Evolutionary conservation across 2,888 invertebrate genomes (phyloP), one percentile per base, ranked within the genome.

Genomic region (Mythimna albipuncta): DNA sequence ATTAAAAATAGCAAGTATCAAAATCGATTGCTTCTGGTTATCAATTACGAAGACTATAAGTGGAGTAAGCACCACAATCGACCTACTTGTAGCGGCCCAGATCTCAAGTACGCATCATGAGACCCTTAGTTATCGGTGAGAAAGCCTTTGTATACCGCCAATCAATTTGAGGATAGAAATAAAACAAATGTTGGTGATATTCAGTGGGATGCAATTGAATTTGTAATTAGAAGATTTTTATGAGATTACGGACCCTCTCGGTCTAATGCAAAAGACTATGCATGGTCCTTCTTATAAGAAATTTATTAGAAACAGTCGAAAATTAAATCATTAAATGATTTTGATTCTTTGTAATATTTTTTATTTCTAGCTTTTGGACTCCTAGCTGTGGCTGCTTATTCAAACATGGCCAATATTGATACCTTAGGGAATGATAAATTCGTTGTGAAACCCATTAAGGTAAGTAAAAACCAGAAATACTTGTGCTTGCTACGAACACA

Each of bases 11-110:
- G n/a, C 82, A 89, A 93, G 85, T 88, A 93, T 92, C 93, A 93
- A 93, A 83, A 91, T 61, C 5, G 38, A 57, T 79, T 50, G 26
- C 13, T 55, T 52, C 70, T 54, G 62, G 69, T 85, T 80, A 52
- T 75, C 89, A 92, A 93, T 93, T 92, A 91, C 86, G 73, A 81
- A 88, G 86, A 89, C 88, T 94, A 94, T 95, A 95, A 94, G 92
- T 92, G 90, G 86, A 82, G 82, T 82, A 87, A 87, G 84, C 79
- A 74, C 78, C 81, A 82, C 77, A 68, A 71, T 74, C 80, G 80
- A 83, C 85, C 87, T 89, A 89, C 85, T 93, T 89, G 88, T 85
- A 83, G 72, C 65, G 77, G 54, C 52, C 69, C 52, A 64, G 66
- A 75, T 74, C 75, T 82, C 78, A 82, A 87, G 84, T 84, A 79